Evolutionary conservation across 2,113 vertebrate genomes (phyloP).

Genomic region (Excalfactoria chinensis): DNA sequence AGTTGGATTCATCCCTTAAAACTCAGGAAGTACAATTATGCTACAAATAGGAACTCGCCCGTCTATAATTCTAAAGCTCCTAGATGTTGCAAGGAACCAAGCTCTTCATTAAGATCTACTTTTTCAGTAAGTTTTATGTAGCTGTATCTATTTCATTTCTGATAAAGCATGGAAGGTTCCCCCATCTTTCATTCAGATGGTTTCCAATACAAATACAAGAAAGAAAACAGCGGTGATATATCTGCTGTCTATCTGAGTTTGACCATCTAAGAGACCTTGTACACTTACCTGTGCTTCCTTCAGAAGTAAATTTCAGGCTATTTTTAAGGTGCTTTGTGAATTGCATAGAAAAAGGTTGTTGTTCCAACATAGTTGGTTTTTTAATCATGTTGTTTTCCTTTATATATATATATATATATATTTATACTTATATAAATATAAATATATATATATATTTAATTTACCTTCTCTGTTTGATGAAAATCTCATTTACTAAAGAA

Average conservation of each 20-base stretch:
- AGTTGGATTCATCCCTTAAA: not conserved
- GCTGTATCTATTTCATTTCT: not conserved
- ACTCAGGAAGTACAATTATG: not conserved
- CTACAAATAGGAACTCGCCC: not conserved
- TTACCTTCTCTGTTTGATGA: constrained; percentile 30
- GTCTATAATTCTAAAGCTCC: not conserved
- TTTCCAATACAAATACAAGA: not conserved
- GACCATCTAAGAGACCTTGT: not conserved
- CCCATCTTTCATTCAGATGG: not conserved
- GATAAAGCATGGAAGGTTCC: not conserved
- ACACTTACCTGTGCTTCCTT: not conserved
- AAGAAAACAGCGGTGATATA: not conserved
- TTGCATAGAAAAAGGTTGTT: not conserved
- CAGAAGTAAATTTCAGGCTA: not conserved
- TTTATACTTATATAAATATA: too few species aligned
- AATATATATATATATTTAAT: not conserved
- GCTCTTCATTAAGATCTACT: not conserved
- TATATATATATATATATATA: too few species aligned
- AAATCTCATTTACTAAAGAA: constrained; percentile 59
- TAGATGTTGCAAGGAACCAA: not conserved
- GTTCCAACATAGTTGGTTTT: too few species aligned
- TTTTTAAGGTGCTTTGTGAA: not conserved
- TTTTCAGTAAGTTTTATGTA: not conserved
- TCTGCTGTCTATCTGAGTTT: not conserved
- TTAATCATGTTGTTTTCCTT: not conserved